Conservation (phyloP, 2,888 invertebrate species). For the Drosophila siamana region DNA sequence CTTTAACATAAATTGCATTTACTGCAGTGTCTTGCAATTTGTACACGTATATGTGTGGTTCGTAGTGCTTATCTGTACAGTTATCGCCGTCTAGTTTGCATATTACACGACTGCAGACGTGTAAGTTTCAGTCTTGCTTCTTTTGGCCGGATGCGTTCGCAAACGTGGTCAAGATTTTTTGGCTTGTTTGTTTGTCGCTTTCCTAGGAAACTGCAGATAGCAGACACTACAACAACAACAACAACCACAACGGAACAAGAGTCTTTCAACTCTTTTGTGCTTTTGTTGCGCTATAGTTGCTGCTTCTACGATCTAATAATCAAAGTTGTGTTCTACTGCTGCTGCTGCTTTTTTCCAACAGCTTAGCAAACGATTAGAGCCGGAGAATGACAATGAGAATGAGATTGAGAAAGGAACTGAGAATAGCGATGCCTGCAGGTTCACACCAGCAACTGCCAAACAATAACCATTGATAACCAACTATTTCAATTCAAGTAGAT, state of each 20-base stretch:
- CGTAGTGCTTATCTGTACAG: constrained; percentile 77
- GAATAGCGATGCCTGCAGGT: constrained; percentile 54
- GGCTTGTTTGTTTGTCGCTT: constrained; percentile 49
- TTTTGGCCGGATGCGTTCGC: constrained; percentile 70
- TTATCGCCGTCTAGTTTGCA: constrained; percentile 80
- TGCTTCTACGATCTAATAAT: constrained; percentile 57
- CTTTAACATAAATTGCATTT: constrained; percentile 53
- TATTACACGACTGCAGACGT: constrained; percentile 76
- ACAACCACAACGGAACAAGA: constrained; percentile 8
- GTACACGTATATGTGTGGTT: constrained; percentile 43
- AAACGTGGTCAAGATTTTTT: constrained; percentile 69
- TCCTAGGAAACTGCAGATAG: constrained; percentile 61
- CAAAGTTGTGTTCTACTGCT: constrained; percentile 44
- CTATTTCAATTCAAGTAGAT: constrained; percentile 12
- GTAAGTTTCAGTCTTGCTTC: constrained; percentile 52
- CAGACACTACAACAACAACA: constrained; percentile 16
- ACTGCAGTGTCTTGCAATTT: constrained; percentile 69
- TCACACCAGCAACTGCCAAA: constrained; percentile 63
- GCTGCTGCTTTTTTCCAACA: constrained; percentile 45
- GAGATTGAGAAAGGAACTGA: constrained; percentile 30
- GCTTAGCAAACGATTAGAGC: constrained; percentile 70
- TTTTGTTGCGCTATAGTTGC: constrained; percentile 25
- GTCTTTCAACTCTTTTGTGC: constrained; percentile 34
- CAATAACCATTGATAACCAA: constrained; percentile 61
- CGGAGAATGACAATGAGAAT: constrained; percentile 27